A percentile compares a stretch with the other conserved stretches of the same genome.
phyloP scores from a whole-genome alignment of 2,113 vertebrate genomes.

The Cettia cetti region DNA sequence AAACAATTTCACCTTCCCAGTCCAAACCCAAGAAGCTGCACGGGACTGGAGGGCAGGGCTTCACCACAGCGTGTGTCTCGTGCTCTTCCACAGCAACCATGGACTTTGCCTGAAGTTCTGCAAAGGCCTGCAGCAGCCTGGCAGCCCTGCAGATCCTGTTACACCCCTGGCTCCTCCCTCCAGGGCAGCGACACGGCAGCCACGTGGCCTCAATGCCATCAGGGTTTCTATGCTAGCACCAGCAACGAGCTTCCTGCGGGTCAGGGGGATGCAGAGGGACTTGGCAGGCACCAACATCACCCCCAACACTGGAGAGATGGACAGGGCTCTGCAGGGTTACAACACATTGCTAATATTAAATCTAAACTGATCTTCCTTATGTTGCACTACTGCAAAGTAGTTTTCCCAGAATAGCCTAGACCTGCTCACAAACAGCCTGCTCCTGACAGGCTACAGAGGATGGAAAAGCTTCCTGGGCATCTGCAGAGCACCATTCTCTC shows the following conservation, averaged over 20 bases:
- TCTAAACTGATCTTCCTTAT: neutral
- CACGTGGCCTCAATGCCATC: neutral
- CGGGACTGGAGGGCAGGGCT: accelerated
- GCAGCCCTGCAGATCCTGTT: slow-evolving; percentile 1
- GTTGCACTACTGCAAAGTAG: neutral
- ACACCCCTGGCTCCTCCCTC: neutral
- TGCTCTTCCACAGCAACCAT: neutral
- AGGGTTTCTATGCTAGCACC: neutral
- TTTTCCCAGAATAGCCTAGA: neutral
- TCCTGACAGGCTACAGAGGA: neutral
- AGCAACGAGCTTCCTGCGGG: neutral
- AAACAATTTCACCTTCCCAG: neutral
- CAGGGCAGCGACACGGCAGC: neutral
- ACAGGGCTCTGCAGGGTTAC: neutral
- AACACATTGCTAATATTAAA: neutral
- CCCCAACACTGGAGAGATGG: neutral
- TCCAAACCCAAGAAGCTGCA: neutral
- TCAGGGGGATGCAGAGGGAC: neutral
- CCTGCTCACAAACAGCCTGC: neutral
- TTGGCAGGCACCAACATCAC: neutral
- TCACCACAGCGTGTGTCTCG: accelerated
- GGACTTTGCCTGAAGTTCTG: neutral
- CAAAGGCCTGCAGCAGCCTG: slow-evolving; percentile 17
- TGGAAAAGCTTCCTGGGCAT: neutral
- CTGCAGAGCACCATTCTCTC: neutral